phyloP scores from a whole-genome alignment of 1,140 invertebrate genomes.

The Portunus trituberculatus region DNA sequence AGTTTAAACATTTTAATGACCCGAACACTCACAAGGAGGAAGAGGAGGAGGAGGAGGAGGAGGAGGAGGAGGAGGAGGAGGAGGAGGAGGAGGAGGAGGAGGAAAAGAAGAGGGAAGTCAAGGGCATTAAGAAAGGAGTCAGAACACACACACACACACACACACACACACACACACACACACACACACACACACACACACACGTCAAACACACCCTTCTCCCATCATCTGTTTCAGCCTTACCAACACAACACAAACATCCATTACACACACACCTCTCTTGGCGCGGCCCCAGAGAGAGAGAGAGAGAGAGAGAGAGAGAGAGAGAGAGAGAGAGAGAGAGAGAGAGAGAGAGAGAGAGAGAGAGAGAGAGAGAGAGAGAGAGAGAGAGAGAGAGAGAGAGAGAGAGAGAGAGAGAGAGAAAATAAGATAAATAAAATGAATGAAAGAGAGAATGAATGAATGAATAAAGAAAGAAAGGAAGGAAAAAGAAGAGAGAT shows the following conservation, averaged over 20 bases:
- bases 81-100: slow-evolving; percentile 18
- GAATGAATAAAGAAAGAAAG: neutral
- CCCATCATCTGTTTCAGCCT: slow-evolving; percentile 66
- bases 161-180: slow-evolving; percentile 21
- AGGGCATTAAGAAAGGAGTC: neutral
- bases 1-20: neutral
- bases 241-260: slow-evolving; percentile 57
- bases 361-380: neutral
- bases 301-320: neutral
- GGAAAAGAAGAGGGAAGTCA: neutral
- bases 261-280: slow-evolving; percentile 54
- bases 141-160: slow-evolving; percentile 30
- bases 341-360: neutral
- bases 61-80: slow-evolving; percentile 16
- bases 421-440: too few relatives aligned
- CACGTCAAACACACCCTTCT: slow-evolving; percentile 45
- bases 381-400: neutral
- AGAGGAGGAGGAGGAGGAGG: neutral
- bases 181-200: slow-evolving; percentile 1
- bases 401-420: neutral
- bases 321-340: neutral
- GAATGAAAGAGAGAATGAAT: too few relatives aligned
- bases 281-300: too few relatives aligned
- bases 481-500: neutral
- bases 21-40: neutral